Conservation (phyloP, 2,113 vertebrate species). For the Ageneiosus marmoratus region DNA sequence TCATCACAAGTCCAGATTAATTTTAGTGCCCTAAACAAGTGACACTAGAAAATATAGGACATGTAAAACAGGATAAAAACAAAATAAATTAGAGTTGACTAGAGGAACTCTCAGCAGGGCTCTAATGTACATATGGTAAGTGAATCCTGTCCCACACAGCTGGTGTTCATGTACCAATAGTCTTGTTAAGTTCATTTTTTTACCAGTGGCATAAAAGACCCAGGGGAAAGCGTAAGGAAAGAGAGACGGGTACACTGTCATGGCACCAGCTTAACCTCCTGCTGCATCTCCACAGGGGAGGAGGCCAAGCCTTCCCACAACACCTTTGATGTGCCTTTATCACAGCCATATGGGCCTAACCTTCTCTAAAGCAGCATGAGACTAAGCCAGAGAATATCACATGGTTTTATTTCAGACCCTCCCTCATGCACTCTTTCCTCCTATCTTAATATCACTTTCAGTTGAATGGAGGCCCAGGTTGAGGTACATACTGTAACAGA, state of each 20-base stretch:
- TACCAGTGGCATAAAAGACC: constrained; percentile 62
- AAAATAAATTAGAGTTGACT: not conserved
- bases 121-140: constrained; percentile 26
- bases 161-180: constrained; percentile 38
- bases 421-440: constrained; percentile 7
- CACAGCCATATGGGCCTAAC: constrained; percentile 75
- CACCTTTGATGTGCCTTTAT: constrained; percentile 81
- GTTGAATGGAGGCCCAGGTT: constrained; percentile 15
- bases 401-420: constrained; percentile 39
- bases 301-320: constrained; percentile 69
- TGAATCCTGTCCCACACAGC: constrained; percentile 35
- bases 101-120: constrained; percentile 15
- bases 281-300: constrained; percentile 69
- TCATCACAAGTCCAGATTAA: not conserved
- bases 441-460: constrained; percentile 38
- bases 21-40: not conserved
- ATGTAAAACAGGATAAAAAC: constrained; percentile 1
- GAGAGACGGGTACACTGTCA: constrained; percentile 52
- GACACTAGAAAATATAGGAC: not conserved
- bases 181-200: constrained; percentile 56
- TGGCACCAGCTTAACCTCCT: constrained; percentile 69
- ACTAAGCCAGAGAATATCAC: constrained; percentile 33
- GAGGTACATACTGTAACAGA: not conserved
- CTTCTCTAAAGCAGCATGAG: constrained; percentile 70
- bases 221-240: constrained; percentile 48